These are phyloP conservation scores for Lutjanus argentimaculatus DNA, from an alignment of 2,797 vertebrate genomes.

Conservation along the genomic window DNA sequence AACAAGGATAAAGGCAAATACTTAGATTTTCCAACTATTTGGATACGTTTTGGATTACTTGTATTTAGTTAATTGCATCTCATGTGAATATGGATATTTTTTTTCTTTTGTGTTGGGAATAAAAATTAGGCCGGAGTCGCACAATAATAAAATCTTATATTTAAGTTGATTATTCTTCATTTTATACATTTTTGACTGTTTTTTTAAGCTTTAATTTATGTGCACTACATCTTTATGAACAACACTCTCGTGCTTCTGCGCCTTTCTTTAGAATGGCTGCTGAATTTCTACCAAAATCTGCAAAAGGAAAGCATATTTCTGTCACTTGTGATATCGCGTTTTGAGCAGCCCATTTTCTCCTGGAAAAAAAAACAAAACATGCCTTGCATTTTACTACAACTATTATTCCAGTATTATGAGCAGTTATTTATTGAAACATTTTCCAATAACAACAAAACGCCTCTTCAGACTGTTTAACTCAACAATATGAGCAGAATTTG, in stretches of 20 bases:
- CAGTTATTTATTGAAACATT: slow-evolving; percentile 2
- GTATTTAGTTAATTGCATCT: neutral
- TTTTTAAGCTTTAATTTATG: neutral
- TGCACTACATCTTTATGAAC: neutral
- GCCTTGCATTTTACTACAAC: neutral
- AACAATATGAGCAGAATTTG: neutral
- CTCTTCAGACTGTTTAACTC: neutral
- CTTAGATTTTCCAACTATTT: slow-evolving; percentile 44
- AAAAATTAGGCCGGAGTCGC: neutral
- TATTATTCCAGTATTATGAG: neutral
- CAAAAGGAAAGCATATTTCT: neutral
- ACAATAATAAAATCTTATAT: slow-evolving; percentile 7
- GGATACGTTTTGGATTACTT: slow-evolving; percentile 7
- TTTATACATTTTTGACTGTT: neutral
- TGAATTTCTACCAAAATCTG: slow-evolving; percentile 7
- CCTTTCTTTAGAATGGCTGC: neutral
- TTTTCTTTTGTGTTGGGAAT: neutral
- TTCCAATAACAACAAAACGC: neutral
- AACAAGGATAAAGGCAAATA: slow-evolving; percentile 47
- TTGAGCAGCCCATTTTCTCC: neutral
- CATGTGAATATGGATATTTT: neutral
- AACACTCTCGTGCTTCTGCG: neutral
- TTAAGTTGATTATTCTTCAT: slow-evolving; percentile 9
- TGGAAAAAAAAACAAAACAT: neutral
- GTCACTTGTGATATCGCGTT: neutral